Conservation (phyloP, 2,888 invertebrate species). For the Metalampra italica region DNA sequence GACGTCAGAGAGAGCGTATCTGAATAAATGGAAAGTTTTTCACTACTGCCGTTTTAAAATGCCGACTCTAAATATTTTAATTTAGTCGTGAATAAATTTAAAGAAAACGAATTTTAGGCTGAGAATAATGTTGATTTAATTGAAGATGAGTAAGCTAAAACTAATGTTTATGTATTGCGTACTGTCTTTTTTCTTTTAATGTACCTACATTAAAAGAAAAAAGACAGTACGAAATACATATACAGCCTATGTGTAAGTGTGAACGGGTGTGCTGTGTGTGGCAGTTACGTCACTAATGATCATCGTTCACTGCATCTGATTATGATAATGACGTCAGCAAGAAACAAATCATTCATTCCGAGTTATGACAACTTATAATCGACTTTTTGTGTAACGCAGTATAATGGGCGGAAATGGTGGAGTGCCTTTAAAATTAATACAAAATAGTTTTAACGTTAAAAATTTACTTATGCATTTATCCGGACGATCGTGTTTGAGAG, state of each 20-base stretch:
- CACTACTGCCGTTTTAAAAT: background rate
- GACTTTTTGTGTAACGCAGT: slow-evolving; percentile 9
- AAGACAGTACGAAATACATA: too few species aligned
- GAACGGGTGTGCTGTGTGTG: slow-evolving; percentile 11
- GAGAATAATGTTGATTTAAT: background rate
- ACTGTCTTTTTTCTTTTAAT: background rate
- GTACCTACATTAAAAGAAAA: too few species aligned
- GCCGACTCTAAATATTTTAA: too few species aligned
- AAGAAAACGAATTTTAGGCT: background rate
- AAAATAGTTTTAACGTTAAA: background rate
- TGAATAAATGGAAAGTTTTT: background rate
- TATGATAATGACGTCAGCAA: slow-evolving; percentile 14
- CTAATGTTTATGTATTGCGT: background rate
- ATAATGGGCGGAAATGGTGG: slow-evolving; percentile 6
- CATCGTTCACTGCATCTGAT: slow-evolving; percentile 15
- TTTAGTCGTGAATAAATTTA: background rate
- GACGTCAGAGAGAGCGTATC: background rate
- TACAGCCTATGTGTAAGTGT: background rate
- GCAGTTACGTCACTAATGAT: slow-evolving; percentile 14
- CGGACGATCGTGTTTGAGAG: too few species aligned
- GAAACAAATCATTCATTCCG: slow-evolving; percentile 1
- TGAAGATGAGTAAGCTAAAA: background rate
- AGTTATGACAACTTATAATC: slow-evolving; percentile 5
- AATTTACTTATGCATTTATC: too few species aligned
- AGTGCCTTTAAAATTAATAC: slow-evolving; percentile 1